phyloP scores from a whole-genome alignment of 2,113 vertebrate species.

The Microcebus murinus region DNA sequence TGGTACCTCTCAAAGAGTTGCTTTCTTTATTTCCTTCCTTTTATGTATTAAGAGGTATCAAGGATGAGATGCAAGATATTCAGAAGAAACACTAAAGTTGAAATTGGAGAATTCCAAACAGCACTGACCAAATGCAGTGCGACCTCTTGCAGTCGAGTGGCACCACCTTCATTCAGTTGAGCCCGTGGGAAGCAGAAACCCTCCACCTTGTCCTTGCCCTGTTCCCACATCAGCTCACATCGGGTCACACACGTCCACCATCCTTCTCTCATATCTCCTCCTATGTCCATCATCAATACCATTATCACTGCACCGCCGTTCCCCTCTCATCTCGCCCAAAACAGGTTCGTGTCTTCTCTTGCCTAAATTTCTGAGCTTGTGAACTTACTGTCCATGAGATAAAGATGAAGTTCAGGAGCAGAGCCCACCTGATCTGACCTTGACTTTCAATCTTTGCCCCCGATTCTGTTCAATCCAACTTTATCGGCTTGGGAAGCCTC shows the following conservation, averaged over 20 bases:
- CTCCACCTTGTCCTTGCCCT: not conserved
- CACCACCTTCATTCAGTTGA: not conserved
- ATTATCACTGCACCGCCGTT: not conserved
- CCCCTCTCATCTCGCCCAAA: not conserved
- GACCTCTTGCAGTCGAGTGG: not conserved
- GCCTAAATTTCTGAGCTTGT: not conserved
- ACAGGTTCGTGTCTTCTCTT: not conserved
- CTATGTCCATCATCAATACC: not conserved
- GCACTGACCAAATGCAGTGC: not conserved
- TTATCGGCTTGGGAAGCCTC: not conserved
- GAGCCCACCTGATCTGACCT: not conserved
- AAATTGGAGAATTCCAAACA: not conserved
- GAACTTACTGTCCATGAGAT: not conserved
- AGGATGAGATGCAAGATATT: not conserved
- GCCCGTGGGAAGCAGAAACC: not conserved
- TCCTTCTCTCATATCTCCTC: not conserved
- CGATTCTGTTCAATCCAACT: not conserved
- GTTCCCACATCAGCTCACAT: too few species aligned
- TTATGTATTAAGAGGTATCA: not conserved
- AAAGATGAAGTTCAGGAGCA: not conserved
- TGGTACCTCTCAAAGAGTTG: not conserved
- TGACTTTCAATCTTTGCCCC: not conserved
- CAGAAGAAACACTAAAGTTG: not conserved
- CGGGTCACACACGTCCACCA: not conserved
- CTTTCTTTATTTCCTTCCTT: not conserved